Evolutionary conservation across 2,113 vertebrate species (phyloP).

Genomic region (Vidua macroura): DNA sequence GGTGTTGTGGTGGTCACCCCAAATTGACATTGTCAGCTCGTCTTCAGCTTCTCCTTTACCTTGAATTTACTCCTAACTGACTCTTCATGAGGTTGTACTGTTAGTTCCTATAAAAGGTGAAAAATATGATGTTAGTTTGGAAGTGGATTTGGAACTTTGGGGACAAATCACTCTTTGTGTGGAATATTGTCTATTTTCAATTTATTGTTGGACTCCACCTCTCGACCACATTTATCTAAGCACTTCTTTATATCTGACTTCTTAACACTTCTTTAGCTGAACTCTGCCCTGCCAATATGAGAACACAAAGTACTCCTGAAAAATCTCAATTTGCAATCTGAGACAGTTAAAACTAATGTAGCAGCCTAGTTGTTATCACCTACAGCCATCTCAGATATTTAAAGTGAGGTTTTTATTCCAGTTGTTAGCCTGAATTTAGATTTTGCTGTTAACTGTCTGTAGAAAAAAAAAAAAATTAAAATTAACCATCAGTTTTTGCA

Average conservation of each 20-base stretch:
- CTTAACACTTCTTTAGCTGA: not conserved
- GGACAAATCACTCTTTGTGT: not conserved
- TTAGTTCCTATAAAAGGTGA: not conserved
- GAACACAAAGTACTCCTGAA: not conserved
- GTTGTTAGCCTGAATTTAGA: not conserved
- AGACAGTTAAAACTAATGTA: not conserved
- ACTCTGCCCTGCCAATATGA: not conserved
- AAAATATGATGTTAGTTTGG: not conserved
- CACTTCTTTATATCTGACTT: not conserved
- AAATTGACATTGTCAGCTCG: rapidly evolving
- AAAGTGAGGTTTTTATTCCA: not conserved
- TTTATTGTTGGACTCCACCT: not conserved
- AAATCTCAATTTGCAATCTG: not conserved
- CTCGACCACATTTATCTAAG: not conserved
- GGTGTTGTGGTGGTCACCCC: not conserved
- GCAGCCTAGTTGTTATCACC: not conserved
- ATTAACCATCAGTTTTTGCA: not conserved
- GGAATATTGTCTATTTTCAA: not conserved
- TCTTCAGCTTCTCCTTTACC: not conserved
- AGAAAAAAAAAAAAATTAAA: not conserved
- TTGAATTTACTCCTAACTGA: not conserved
- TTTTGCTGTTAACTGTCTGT: not conserved
- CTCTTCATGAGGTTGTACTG: rapidly evolving
- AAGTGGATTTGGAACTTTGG: not conserved
- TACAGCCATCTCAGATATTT: not conserved